phyloP scores from a whole-genome alignment of 2,113 vertebrate species.

The Emydocephalus ijimae region DNA sequence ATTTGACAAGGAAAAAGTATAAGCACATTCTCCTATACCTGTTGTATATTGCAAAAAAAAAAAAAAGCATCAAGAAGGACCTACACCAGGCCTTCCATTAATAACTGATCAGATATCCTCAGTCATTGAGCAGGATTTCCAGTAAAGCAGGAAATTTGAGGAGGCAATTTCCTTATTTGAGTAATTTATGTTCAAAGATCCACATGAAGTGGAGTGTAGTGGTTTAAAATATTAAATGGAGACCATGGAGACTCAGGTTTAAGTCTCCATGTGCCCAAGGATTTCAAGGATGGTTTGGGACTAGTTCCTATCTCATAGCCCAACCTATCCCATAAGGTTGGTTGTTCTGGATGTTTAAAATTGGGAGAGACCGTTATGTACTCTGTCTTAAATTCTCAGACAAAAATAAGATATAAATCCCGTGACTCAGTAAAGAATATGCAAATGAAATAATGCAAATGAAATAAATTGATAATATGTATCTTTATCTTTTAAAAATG shows the following conservation, averaged over 20 bases:
- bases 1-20: background rate
- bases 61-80: background rate
- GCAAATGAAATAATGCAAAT: background rate
- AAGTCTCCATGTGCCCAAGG: background rate
- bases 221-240: background rate
- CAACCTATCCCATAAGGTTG: background rate
- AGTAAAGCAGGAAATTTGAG: background rate
- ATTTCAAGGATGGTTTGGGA: background rate
- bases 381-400: background rate
- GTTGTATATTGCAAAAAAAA: background rate
- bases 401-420: background rate
- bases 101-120: background rate
- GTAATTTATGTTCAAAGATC: background rate
- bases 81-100: background rate
- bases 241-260: background rate
- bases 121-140: rapidly evolving
- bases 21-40: background rate
- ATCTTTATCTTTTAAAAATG: background rate
- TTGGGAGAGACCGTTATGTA: background rate
- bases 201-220: background rate
- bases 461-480: background rate
- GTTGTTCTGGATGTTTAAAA: background rate
- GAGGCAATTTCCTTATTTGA: background rate
- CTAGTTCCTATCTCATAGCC: background rate
- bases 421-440: background rate